Percentiles rank a stretch among this genome's conserved stretches.
phyloP scores from a whole-genome alignment of 2,888 invertebrate species.

The Lumbricus terrestris region DNA sequence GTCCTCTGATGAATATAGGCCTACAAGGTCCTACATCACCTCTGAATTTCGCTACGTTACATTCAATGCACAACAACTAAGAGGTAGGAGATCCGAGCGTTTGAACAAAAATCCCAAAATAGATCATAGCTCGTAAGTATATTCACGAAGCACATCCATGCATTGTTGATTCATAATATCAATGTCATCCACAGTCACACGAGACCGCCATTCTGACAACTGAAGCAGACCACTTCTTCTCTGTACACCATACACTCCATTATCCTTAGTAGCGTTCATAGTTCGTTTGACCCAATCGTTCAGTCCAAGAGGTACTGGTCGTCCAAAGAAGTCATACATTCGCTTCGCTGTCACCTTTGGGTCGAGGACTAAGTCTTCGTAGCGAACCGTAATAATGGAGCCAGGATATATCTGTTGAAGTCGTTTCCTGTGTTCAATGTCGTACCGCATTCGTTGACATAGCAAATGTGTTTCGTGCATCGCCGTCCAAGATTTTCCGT shows the following conservation, averaged over 20 bases:
- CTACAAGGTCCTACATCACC: no score
- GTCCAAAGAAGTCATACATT: conserved; percentile 14
- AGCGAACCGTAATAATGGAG: neutral
- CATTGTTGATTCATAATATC: neutral
- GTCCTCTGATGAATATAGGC: no score
- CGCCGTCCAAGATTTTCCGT: neutral
- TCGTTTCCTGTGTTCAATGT: neutral
- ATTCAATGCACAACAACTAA: no score
- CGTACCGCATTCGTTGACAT: neutral
- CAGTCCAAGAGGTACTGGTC: neutral
- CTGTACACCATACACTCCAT: neutral
- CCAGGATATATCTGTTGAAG: neutral
- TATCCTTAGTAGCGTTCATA: neutral
- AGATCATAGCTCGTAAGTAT: neutral
- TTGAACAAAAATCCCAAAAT: no score
- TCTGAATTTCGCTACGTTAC: no score
- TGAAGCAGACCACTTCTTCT: neutral
- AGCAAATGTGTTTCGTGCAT: neutral
- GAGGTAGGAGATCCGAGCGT: no score
- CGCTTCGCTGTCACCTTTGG: neutral
- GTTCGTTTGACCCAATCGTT: neutral
- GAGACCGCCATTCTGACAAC: neutral
- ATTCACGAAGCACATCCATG: neutral
- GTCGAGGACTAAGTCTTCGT: neutral
- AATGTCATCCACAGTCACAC: neutral